Conservation (phyloP, 2,888 invertebrate species). For the Anoncus sp. region DNA sequence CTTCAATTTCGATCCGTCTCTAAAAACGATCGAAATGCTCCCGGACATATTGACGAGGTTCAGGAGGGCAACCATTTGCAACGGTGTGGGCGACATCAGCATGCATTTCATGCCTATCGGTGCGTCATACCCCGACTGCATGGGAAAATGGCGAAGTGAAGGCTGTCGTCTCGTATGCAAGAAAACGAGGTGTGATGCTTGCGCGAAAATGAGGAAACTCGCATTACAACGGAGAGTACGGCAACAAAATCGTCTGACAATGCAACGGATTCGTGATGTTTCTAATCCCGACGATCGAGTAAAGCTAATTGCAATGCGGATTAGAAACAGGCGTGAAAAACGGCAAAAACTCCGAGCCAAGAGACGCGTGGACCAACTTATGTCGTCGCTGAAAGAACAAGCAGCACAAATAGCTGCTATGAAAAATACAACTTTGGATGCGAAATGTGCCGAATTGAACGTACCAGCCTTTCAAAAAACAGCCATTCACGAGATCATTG, state of each 20-base stretch:
- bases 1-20: slow-evolving; percentile 9
- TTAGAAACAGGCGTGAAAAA: slow-evolving; percentile 22
- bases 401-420: slow-evolving; percentile 26
- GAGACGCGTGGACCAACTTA: slow-evolving; percentile 22
- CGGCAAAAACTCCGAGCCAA: slow-evolving; percentile 30
- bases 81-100: slow-evolving; percentile 2
- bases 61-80: not conserved
- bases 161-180: slow-evolving; percentile 5
- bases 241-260: not conserved
- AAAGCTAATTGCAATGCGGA: slow-evolving; percentile 36
- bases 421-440: slow-evolving; percentile 20
- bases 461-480: slow-evolving; percentile 3
- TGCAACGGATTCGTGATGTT: slow-evolving; percentile 11
- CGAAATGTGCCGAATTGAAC: slow-evolving; percentile 10
- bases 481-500: slow-evolving; percentile 53
- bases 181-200: slow-evolving; percentile 15
- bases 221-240: not conserved
- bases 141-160: slow-evolving; percentile 17
- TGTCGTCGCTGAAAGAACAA: slow-evolving; percentile 13
- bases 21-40: slow-evolving; percentile 16
- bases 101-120: slow-evolving; percentile 8
- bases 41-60: slow-evolving; percentile 9
- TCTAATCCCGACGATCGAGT: slow-evolving; percentile 27
- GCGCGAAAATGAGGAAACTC: slow-evolving; percentile 3
- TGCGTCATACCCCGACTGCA: not conserved